Evolutionary conservation across 1,140 invertebrate genomes (phyloP).

Genomic region (Cotesia typhae): DNA sequence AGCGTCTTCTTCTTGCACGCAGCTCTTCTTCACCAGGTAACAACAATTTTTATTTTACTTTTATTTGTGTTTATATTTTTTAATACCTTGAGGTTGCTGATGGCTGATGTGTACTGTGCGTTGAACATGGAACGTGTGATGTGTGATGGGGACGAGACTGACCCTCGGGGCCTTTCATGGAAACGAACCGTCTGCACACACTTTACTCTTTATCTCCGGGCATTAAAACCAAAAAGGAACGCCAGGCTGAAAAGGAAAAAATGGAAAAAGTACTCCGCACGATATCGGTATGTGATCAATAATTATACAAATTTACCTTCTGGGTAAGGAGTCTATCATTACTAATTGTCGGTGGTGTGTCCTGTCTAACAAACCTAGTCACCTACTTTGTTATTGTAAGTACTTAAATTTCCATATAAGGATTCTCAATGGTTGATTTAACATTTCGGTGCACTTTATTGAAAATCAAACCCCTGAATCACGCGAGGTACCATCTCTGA

Average conservation of each 20-base stretch:
- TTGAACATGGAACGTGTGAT: too few species aligned
- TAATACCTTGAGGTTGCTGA: conserved; percentile 33
- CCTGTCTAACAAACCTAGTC: background rate
- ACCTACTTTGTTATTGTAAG: background rate
- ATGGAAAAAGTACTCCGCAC: conserved; percentile 9
- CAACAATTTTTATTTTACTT: background rate
- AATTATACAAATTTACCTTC: conserved; percentile 39
- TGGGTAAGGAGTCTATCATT: conserved; percentile 31
- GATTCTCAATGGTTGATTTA: background rate
- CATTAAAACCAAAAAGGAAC: conserved; percentile 9
- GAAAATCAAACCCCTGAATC: conserved; percentile 9
- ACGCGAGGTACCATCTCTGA: conserved; percentile 15
- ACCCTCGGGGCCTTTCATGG: conserved; percentile 25
- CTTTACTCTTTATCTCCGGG: background rate
- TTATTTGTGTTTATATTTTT: conserved; percentile 14
- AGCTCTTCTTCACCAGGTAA: background rate
- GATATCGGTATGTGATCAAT: conserved; percentile 34
- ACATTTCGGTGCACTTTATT: too few species aligned
- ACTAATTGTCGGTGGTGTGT: conserved; percentile 18
- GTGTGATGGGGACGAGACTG: conserved; percentile 25
- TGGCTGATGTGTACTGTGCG: conserved; percentile 9
- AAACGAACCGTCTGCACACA: conserved; percentile 20
- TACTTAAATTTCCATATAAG: background rate
- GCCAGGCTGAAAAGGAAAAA: background rate
- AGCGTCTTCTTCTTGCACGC: background rate